These are phyloP conservation scores for Chorisops tibialis DNA, from an alignment of 2,888 invertebrate genomes.

Conservation along the genomic window DNA sequence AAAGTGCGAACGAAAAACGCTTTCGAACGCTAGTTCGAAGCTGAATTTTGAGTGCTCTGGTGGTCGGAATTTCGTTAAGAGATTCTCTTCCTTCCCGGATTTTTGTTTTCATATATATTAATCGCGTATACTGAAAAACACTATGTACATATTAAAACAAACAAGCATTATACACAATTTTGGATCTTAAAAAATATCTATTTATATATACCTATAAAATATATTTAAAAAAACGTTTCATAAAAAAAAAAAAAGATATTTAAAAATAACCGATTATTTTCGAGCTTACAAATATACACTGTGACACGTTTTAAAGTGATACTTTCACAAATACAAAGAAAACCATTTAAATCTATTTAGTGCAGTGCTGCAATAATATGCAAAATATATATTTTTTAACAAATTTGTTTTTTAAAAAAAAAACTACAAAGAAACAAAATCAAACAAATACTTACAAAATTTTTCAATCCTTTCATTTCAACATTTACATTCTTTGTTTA, in stretches of 20 bases:
- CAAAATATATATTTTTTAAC: too few species aligned
- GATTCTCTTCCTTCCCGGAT: constrained; percentile 15
- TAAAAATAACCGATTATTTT: background rate
- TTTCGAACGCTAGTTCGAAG: constrained; percentile 26
- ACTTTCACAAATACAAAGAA: background rate
- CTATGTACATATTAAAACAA: constrained; percentile 12
- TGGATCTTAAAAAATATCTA: background rate
- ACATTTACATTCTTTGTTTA: too few species aligned
- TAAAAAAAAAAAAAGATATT: background rate
- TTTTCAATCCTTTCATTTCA: too few species aligned
- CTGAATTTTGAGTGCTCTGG: constrained; percentile 29
- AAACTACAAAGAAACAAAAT: too few species aligned
- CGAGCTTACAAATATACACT: background rate
- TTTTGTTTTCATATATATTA: background rate
- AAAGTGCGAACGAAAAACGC: constrained; percentile 16
- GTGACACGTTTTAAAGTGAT: background rate
- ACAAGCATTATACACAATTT: background rate
- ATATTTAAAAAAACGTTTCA: background rate
- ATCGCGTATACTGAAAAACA: background rate
- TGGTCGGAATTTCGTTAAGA: constrained; percentile 11
- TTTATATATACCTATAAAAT: too few species aligned
- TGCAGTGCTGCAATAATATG: background rate
- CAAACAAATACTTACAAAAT: too few species aligned
- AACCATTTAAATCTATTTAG: background rate
- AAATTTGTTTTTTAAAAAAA: too few species aligned